Evolutionary conservation across 2,113 vertebrate genomes (phyloP), one percentile per base, ranked within the genome.

Genomic region (Polypterus bichir): DNA sequence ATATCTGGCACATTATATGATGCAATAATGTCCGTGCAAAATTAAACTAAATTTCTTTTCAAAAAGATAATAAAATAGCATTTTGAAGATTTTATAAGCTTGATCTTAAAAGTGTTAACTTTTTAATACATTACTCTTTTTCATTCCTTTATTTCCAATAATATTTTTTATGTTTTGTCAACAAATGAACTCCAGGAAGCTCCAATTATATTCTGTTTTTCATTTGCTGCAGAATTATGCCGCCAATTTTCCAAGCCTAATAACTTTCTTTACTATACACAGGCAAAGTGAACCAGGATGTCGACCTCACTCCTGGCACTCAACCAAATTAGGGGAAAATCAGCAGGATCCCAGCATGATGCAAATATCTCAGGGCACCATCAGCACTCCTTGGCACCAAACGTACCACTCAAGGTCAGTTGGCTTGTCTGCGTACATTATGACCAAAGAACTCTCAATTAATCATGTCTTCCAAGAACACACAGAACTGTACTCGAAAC

Each of bases 281-380:
- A 98, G 94, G 78, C 81, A 80, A 71, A 83, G 82, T 61, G 91
- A 94, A 63, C 72, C 81, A 4, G 73, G 75, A 0, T 78, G 87
- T 67, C 89, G 89, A 54, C 91, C 92, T 65, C 92, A 93, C 74
- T 97, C 94, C 10, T 98, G 94, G 94, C 94, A 97, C 74, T 92
- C 89, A 1, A 86, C 82, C 47, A 97, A 90, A 73, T 70, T 88
- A 6, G 69, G 44, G 0, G 92, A 93, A 60, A 74, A 74, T 76
- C 88, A 77, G 4, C 80, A 73, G 3, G 77, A 89, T 72, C 73
- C 80, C 76, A 87, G 89, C 86, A 92, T 92, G 91, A 91, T 91
- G 91, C 87, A 90, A 80, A 83, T 92, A 86, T 89, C 90, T 70
- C 89, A 80, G 73, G 83, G 89, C 66, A 81, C 68, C n/a, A 73